Percentiles rank a stretch among this genome's conserved stretches.
phyloP scores from a whole-genome alignment of 2,888 invertebrate genomes.

The Sisyra nigra region DNA sequence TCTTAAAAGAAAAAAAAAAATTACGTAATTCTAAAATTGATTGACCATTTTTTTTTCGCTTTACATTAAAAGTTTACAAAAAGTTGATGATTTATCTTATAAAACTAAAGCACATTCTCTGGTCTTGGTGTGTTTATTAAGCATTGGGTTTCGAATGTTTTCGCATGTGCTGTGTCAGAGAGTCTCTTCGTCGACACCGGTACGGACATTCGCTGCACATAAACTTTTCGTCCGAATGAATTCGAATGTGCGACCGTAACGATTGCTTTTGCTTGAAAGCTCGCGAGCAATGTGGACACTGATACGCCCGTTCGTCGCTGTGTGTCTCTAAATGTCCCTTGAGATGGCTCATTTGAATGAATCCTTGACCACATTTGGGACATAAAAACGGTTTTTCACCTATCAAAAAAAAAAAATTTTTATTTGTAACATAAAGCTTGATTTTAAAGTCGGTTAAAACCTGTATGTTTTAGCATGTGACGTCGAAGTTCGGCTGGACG shows the following conservation, averaged over 20 bases:
- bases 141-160: slow-evolving; percentile 17
- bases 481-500: slow-evolving; percentile 20
- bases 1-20: too few relatives aligned
- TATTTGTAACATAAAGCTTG: neutral
- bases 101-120: too few relatives aligned
- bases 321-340: slow-evolving; percentile 22
- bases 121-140: too few relatives aligned
- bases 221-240: slow-evolving; percentile 22
- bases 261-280: slow-evolving; percentile 21
- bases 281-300: slow-evolving; percentile 21
- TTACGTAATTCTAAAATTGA: too few relatives aligned
- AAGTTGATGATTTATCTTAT: too few relatives aligned
- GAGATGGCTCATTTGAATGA: slow-evolving; percentile 22
- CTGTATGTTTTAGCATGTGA: slow-evolving; percentile 24
- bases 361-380: slow-evolving; percentile 20
- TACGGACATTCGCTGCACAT: slow-evolving; percentile 22
- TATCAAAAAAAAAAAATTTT: slow-evolving; percentile 10
- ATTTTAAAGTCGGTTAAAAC: too few relatives aligned
- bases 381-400: slow-evolving; percentile 24
- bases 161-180: slow-evolving; percentile 21
- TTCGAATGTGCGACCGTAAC: slow-evolving; percentile 20
- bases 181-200: slow-evolving; percentile 21
- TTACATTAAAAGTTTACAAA: too few relatives aligned
- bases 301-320: slow-evolving; percentile 20
- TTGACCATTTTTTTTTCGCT: too few relatives aligned